Evolutionary conservation across 2,888 invertebrate genomes (phyloP).

Genomic region (Oscheius sp.): DNA sequence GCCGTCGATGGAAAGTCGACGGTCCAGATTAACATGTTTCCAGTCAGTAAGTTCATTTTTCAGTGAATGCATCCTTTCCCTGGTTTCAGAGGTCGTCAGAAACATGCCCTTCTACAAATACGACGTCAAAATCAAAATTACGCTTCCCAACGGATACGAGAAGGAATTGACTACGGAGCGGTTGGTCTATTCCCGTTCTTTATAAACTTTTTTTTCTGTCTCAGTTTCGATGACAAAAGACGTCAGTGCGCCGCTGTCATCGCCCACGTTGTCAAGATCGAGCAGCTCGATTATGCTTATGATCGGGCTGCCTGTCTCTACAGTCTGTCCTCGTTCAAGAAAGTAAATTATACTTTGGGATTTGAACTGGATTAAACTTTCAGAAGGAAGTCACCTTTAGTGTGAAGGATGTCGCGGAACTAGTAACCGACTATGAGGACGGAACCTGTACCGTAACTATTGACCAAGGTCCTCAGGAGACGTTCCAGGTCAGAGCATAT

Average conservation of each 20-base stretch:
- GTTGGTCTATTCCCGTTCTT: neutral
- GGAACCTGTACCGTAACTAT: slow-evolving; percentile 1
- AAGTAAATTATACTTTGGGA: neutral
- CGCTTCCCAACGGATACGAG: neutral
- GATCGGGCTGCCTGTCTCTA: slow-evolving; percentile 21
- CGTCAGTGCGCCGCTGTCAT: neutral
- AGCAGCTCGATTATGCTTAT: neutral
- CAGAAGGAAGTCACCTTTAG: neutral
- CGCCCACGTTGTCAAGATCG: neutral
- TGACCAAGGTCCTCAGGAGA: neutral
- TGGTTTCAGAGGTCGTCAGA: slow-evolving; percentile 2
- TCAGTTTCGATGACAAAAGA: slow-evolving; percentile 1
- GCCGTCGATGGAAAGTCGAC: neutral
- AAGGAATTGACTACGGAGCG: slow-evolving; percentile 11
- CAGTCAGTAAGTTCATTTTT: neutral
- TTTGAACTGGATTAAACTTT: neutral
- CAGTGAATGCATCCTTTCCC: no score
- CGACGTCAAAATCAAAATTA: slow-evolving; percentile 15
- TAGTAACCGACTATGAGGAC: neutral
- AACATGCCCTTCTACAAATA: slow-evolving; percentile 26
- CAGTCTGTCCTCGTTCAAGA: neutral
- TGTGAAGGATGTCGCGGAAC: neutral
- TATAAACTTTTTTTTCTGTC: neutral
- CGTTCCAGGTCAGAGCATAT: neutral
- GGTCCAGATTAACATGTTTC: slow-evolving; percentile 8